phyloP scores from a whole-genome alignment of 2,888 invertebrate species.

The Eristalis tenax region DNA sequence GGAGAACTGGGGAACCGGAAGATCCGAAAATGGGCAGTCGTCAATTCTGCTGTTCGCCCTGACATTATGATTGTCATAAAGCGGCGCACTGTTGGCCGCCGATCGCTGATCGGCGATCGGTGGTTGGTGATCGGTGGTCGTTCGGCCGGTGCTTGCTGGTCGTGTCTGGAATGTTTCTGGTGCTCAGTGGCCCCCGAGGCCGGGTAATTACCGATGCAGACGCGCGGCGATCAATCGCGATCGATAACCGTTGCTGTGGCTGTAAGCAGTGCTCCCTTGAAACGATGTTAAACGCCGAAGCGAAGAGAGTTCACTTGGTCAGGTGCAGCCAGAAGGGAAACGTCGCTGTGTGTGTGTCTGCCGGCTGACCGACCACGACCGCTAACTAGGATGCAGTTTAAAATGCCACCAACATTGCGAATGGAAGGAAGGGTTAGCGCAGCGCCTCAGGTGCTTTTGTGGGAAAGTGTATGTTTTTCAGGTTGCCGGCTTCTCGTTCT shows the following conservation, averaged over 20 bases:
- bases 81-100: constrained; percentile 6
- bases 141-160: not conserved
- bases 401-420: constrained; percentile 62
- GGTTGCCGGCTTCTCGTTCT: constrained; percentile 2
- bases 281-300: constrained; percentile 52
- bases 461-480: constrained; percentile 40
- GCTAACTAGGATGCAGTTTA: constrained; percentile 62
- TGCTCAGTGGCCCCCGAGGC: constrained; percentile 30
- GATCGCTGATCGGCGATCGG: not conserved
- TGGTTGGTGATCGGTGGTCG: not conserved
- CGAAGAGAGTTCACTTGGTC: constrained; percentile 60
- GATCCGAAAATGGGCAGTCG: constrained; percentile 61
- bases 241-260: constrained; percentile 34
- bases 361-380: not conserved
- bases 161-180: constrained; percentile 54
- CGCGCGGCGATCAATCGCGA: constrained; percentile 56
- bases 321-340: constrained; percentile 70
- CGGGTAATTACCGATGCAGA: constrained; percentile 63
- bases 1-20: constrained; percentile 47
- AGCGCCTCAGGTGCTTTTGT: constrained; percentile 34
- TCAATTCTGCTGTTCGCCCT: constrained; percentile 55
- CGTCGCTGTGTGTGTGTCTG: not conserved
- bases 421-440: constrained; percentile 49
- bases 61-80: constrained; percentile 69
- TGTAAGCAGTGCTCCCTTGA: constrained; percentile 30